These are phyloP conservation scores for Allobates femoralis DNA, from an alignment of 2,797 vertebrate genomes.

Conservation along the genomic window DNA sequence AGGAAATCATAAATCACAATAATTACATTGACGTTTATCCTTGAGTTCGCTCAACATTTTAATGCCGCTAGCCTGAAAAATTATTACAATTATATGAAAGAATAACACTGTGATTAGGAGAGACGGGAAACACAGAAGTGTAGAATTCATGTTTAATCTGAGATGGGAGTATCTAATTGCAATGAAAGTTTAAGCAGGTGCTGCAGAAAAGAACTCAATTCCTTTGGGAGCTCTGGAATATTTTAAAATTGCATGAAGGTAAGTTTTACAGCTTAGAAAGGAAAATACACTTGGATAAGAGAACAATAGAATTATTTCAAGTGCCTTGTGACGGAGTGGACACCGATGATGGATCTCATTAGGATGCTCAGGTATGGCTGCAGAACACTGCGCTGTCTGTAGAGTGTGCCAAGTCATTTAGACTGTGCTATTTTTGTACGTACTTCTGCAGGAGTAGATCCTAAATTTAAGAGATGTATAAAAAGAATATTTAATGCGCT, in stretches of 20 bases:
- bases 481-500: neutral
- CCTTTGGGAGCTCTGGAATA: slow-evolving; percentile 14
- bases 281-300: neutral
- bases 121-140: slow-evolving; percentile 3
- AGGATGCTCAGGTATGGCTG: slow-evolving; percentile 20
- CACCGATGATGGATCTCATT: neutral
- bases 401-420: neutral
- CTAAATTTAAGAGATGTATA: neutral
- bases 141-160: slow-evolving; percentile 49
- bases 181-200: slow-evolving; percentile 51
- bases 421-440: neutral
- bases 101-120: slow-evolving; percentile 20
- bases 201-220: slow-evolving; percentile 18
- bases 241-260: slow-evolving; percentile 48
- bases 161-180: slow-evolving; percentile 57
- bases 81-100: slow-evolving; percentile 38
- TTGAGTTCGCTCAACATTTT: slow-evolving; percentile 27
- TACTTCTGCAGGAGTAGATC: neutral
- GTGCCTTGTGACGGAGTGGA: neutral
- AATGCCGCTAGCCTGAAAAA: slow-evolving; percentile 39
- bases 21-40: slow-evolving; percentile 44
- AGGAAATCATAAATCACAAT: slow-evolving; percentile 55
- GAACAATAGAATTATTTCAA: slow-evolving; percentile 35
- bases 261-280: slow-evolving; percentile 12
- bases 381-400: neutral